Conservation (phyloP, 2,888 invertebrate genomes). For the Empis stercorea region DNA sequence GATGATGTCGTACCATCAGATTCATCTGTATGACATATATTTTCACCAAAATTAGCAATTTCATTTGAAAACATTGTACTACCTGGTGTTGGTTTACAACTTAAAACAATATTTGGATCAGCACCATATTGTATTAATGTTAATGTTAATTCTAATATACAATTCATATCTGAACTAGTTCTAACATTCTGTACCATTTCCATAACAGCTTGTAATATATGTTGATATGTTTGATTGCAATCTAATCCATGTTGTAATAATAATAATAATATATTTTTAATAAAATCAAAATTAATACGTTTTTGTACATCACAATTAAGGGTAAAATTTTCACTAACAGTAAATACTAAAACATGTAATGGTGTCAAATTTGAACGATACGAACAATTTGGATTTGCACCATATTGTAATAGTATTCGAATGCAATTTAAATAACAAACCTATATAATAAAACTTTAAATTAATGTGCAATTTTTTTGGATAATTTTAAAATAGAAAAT, state of each 20-base stretch:
- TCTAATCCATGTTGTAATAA: conserved; percentile 55
- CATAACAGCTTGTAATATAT: conserved; percentile 56
- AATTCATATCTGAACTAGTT: conserved; percentile 50
- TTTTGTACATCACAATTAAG: conserved; percentile 53
- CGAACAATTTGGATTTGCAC: conserved; percentile 61
- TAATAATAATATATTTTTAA: conserved; percentile 51
- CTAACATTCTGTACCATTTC: conserved; percentile 58
- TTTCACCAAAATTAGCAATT: conserved; percentile 33
- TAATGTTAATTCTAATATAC: conserved; percentile 54
- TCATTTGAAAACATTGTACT: conserved; percentile 35
- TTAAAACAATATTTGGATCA: conserved; percentile 52
- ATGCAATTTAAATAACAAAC: conserved; percentile 61
- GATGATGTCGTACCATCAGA: conserved; percentile 11
- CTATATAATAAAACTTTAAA: conserved; percentile 30
- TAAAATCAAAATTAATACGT: conserved; percentile 53
- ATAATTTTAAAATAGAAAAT: neutral
- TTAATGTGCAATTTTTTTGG: too few relatives aligned
- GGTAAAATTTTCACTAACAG: conserved; percentile 56
- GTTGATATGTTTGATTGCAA: conserved; percentile 51
- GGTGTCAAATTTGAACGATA: conserved; percentile 55
- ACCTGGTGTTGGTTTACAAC: conserved; percentile 32
- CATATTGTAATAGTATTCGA: conserved; percentile 51
- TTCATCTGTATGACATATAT: conserved; percentile 19
- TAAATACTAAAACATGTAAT: conserved; percentile 55
- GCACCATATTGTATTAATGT: conserved; percentile 63